Percentiles rank a stretch among this genome's conserved stretches.
These are phyloP conservation scores for Sylvicola cinctus DNA, from an alignment of 2,888 invertebrate species.

Conservation along the genomic window DNA sequence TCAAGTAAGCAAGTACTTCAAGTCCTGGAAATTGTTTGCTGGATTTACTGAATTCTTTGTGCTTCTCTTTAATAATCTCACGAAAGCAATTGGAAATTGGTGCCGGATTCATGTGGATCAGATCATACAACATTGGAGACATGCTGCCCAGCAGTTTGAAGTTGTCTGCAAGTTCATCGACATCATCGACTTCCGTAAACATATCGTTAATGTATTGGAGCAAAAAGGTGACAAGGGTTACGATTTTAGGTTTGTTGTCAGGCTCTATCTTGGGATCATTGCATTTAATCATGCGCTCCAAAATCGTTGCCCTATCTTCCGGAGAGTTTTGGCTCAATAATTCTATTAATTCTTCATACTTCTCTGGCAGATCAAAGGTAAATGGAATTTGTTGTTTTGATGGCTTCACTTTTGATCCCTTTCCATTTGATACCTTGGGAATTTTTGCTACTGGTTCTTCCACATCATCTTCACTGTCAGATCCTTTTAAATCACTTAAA, in stretches of 20 bases:
- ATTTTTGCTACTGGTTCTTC: constrained; percentile 11
- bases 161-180: constrained; percentile 25
- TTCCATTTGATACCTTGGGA: constrained; percentile 11
- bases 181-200: constrained; percentile 25
- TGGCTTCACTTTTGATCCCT: constrained; percentile 8
- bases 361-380: constrained; percentile 34
- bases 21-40: constrained; percentile 39
- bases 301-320: constrained; percentile 43
- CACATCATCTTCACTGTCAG: constrained; percentile 19
- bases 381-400: constrained; percentile 36
- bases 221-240: constrained; percentile 50
- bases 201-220: constrained; percentile 57
- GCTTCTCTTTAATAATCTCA: constrained; percentile 54
- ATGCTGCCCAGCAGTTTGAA: constrained; percentile 38
- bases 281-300: constrained; percentile 70
- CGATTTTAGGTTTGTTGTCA: constrained; percentile 57
- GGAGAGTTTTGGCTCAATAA: constrained; percentile 36
- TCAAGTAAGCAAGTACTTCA: constrained; percentile 59
- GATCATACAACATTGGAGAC: constrained; percentile 37
- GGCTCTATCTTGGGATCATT: constrained; percentile 64
- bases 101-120: constrained; percentile 48
- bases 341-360: constrained; percentile 38
- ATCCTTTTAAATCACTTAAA: constrained; percentile 5
- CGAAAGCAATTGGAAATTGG: constrained; percentile 41
- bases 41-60: constrained; percentile 36